Evolutionary conservation across 2,797 vertebrate species (phyloP).

Genomic region (Cossypha caffra): DNA sequence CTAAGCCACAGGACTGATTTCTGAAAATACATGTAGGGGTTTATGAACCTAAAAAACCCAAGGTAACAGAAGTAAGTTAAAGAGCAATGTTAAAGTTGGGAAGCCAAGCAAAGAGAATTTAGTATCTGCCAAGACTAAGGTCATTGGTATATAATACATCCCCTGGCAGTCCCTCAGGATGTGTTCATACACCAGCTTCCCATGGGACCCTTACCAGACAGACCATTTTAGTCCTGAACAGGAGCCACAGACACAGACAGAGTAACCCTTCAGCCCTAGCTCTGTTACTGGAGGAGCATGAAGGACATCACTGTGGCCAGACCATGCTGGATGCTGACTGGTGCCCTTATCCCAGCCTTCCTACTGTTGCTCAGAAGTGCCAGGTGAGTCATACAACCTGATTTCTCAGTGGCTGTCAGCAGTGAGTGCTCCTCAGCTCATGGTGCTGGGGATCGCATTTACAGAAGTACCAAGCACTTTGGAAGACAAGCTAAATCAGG

Average conservation of each 20-base stretch:
- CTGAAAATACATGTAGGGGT: accelerated
- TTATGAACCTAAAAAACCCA: background rate
- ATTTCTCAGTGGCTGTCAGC: background rate
- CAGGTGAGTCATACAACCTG: background rate
- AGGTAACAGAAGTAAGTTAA: background rate
- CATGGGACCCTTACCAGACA: background rate
- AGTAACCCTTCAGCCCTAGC: background rate
- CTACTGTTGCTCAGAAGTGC: background rate
- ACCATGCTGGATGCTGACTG: background rate
- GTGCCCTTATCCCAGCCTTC: background rate
- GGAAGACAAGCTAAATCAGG: background rate
- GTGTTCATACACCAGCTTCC: background rate
- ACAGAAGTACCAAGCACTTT: background rate
- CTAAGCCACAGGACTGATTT: background rate
- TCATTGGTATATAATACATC: background rate
- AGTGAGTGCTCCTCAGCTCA: background rate
- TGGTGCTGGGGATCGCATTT: background rate
- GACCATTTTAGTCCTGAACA: background rate
- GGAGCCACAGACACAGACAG: background rate
- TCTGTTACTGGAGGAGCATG: background rate
- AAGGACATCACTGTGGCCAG: background rate
- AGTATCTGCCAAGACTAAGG: background rate
- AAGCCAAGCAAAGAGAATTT: background rate
- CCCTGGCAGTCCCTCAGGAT: background rate
- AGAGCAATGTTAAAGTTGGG: background rate